Evolutionary conservation across 2,113 vertebrate species (phyloP).

Genomic region (Urocolius indicus): DNA sequence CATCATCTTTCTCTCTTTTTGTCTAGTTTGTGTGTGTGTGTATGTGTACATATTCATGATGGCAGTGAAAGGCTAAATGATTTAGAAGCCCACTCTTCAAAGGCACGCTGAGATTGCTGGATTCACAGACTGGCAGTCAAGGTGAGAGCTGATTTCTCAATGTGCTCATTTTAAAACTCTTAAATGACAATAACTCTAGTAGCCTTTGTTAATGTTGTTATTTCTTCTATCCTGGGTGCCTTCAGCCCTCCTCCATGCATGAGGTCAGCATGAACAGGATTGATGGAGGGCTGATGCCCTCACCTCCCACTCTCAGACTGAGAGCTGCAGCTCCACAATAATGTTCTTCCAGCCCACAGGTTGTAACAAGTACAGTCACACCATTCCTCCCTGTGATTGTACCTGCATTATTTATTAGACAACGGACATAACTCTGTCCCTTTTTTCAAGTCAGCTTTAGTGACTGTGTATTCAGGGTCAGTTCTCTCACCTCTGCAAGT

Average conservation of each 20-base stretch:
- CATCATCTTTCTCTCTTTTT: neutral
- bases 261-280: neutral
- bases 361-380: neutral
- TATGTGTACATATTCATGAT: neutral
- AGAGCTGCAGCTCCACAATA: neutral
- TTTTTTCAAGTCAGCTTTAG: constrained; percentile 28
- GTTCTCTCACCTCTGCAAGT: neutral
- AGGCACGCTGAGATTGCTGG: neutral
- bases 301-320: neutral
- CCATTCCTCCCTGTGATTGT: neutral
- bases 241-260: neutral
- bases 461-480: neutral
- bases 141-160: neutral
- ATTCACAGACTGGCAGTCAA: neutral
- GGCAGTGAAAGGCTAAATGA: neutral
- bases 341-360: constrained; percentile 1
- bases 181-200: too few species aligned
- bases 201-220: too few species aligned
- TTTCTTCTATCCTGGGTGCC: neutral
- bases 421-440: neutral
- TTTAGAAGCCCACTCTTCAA: neutral
- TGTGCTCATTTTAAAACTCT: neutral
- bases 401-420: constrained; percentile 54
- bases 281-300: neutral
- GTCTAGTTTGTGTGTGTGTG: rapidly evolving